Base-by-base conservation (phyloP, 2,797 vertebrate species). In the Lithobates pipiens region DNA sequence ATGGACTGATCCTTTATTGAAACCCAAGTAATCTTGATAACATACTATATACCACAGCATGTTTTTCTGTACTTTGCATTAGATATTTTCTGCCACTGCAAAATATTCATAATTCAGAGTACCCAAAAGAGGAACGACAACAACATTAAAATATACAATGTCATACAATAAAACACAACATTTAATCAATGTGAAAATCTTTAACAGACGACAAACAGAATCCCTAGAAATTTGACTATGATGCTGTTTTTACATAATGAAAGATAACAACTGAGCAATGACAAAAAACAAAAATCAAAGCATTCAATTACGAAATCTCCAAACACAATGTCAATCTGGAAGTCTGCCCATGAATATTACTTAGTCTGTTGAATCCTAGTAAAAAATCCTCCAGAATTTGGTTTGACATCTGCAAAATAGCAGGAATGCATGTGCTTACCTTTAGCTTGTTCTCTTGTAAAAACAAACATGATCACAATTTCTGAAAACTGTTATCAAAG, bases 401-500 rank as follows among this genome's bases (percentile, higher is more conserved):
- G n/a, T 32, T 29, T 36, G 32, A 16, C 50, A 81, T 46, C n/a
- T 72, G 21, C 18, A 72, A 39, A 72, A 5, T 42, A 10, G 54
- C 44, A 27, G 39, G 42, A 32, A 81, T 25, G 32, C 36, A 27
- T 18, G 8, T 79, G 16, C 81, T 84, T 87, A 87, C 86, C 86
- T 87, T 80, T 7, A 61, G 80, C 34, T n/a, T 44, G 29, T 29
- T 39, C 72, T 70, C 25, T 82, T n/a, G 7, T 76, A 79, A 46
- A 46, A 44, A 70, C 42, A 76, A 61, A 16, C 75, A 76, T 63
- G 76, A 83, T 79, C 25, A 76, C 81, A 71, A 71, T 83, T 77
- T 80, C 63, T 76, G 50, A 83, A 73, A 78, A 87, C 63, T 46
- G 76, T 74, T 83, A 80, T 79, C 76, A 87, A 83, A 80, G 61